Conservation (phyloP, 1,140 invertebrate genomes). For the Drosophila burlai region DNA sequence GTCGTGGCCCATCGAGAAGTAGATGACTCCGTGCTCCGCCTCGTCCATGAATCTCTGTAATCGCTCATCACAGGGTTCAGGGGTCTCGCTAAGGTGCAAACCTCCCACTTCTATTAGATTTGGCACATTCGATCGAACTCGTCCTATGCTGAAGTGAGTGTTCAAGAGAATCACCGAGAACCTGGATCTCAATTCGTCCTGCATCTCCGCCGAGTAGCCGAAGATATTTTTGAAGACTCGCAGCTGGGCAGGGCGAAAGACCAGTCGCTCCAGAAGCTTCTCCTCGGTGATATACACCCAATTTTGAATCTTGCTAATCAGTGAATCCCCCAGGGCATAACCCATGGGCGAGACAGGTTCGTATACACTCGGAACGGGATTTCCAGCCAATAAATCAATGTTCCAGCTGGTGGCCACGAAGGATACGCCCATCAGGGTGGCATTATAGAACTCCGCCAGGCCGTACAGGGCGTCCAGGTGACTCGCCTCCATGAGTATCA, state of each 20-base stretch:
- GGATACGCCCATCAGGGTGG: constrained; percentile 52
- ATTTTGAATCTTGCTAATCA: constrained; percentile 82
- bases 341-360: constrained; percentile 65
- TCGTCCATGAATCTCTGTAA: constrained; percentile 86
- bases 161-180: constrained; percentile 66
- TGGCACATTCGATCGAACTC: constrained; percentile 60
- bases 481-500: constrained; percentile 57
- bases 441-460: constrained; percentile 55
- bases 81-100: constrained; percentile 85
- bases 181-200: constrained; percentile 25
- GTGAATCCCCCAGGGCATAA: constrained; percentile 70
- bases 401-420: constrained; percentile 42
- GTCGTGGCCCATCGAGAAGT: constrained; percentile 88
- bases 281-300: constrained; percentile 56
- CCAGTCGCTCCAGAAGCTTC: constrained; percentile 22
- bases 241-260: constrained; percentile 62
- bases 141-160: constrained; percentile 63
- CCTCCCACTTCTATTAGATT: constrained; percentile 86
- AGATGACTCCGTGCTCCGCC: constrained; percentile 87
- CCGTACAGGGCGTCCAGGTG: constrained; percentile 57
- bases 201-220: constrained; percentile 14
- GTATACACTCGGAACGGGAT: constrained; percentile 65
- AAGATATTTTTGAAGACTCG: constrained; percentile 67
- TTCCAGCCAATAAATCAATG: constrained; percentile 44
- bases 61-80: constrained; percentile 54